Evolutionary conservation across 2,797 vertebrate species (phyloP).

Genomic region (Synaphobranchus kaupii): DNA sequence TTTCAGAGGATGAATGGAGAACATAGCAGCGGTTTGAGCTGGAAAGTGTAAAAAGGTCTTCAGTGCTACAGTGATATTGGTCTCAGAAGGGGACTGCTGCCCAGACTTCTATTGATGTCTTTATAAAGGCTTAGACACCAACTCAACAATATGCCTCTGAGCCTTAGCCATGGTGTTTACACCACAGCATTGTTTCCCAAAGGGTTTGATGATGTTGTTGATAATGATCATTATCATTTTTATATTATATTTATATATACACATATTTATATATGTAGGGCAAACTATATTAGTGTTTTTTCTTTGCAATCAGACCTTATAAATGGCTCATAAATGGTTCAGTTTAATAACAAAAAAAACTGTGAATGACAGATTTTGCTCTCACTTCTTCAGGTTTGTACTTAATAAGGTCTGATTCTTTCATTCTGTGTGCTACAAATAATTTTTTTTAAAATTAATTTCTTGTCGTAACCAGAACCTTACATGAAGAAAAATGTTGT

Average conservation of each 20-base stretch:
- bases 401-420: neutral
- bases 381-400: neutral
- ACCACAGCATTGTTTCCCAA: slow-evolving; percentile 1
- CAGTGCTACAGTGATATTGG: neutral
- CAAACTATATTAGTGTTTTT: too few species aligned
- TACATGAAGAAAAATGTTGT: too few species aligned
- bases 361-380: neutral
- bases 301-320: too few species aligned
- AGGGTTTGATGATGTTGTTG: neutral
- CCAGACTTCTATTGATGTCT: slow-evolving; percentile 7
- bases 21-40: neutral
- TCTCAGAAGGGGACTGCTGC: neutral
- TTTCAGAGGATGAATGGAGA: neutral
- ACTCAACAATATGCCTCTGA: neutral
- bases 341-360: neutral
- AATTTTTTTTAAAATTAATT: too few species aligned
- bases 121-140: neutral
- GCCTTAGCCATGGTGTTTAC: neutral
- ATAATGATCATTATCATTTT: too few species aligned
- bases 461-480: too few species aligned
- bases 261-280: too few species aligned
- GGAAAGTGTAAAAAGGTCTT: neutral
- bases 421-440: too few species aligned
- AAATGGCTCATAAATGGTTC: neutral
- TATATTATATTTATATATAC: neutral